Evolutionary conservation across 2,888 invertebrate genomes (phyloP).

Genomic region (Xylophagus ater): DNA sequence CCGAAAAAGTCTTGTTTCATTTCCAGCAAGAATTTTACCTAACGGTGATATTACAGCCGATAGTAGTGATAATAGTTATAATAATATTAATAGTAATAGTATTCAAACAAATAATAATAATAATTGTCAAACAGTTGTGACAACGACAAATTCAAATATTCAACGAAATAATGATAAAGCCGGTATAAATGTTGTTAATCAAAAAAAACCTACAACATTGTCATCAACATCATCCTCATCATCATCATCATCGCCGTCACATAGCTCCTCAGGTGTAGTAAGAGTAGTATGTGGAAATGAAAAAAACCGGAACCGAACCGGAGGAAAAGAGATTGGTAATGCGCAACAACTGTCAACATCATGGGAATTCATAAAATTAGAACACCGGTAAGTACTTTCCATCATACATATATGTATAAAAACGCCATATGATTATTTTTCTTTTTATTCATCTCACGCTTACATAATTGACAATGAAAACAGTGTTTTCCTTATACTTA

Average conservation of each 20-base stretch:
- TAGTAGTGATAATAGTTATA: background rate
- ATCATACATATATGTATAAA: too few species aligned
- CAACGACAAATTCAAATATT: background rate
- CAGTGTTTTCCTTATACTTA: too few species aligned
- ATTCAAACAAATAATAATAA: background rate
- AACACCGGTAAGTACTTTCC: constrained; percentile 9
- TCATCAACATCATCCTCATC: background rate
- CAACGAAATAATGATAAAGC: background rate
- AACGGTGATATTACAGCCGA: background rate
- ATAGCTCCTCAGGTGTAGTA: background rate
- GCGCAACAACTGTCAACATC: constrained; percentile 13
- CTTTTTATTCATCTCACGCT: too few species aligned
- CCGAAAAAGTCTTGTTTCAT: constrained; percentile 7
- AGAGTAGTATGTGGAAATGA: background rate
- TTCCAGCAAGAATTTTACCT: constrained; percentile 5
- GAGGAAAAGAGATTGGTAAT: constrained; percentile 1
- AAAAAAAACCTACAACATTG: background rate
- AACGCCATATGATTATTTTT: too few species aligned
- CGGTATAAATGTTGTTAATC: background rate
- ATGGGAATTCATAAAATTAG: constrained; percentile 12
- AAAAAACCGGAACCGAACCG: background rate
- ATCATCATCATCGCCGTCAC: constrained; percentile 3
- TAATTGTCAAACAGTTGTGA: background rate
- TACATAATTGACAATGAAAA: too few species aligned
- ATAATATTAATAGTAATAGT: background rate